These are phyloP conservation scores for Homarus americanus DNA, from an alignment of 1,140 invertebrate species.

Conservation along the genomic window DNA sequence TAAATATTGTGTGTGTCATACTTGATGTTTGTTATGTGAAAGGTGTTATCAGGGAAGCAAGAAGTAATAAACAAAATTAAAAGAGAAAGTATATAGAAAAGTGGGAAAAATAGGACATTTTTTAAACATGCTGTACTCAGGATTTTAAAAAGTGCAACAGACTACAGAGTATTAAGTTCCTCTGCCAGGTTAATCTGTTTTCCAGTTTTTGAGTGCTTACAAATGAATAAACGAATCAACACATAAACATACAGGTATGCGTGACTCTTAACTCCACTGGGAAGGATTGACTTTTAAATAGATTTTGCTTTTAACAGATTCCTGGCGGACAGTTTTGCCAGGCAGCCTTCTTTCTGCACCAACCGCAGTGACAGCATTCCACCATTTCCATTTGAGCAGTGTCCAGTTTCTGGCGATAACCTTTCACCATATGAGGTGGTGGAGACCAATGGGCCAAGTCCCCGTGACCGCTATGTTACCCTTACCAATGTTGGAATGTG, in stretches of 20 bases:
- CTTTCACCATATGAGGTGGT: slow-evolving; percentile 28
- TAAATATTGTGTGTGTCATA: no score
- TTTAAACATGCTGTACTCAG: no score
- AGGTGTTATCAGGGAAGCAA: no score
- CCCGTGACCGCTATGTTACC: slow-evolving; percentile 36
- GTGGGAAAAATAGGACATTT: no score
- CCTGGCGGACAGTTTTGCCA: neutral
- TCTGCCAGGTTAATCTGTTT: neutral
- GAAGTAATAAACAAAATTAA: no score
- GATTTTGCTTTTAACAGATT: slow-evolving; percentile 30
- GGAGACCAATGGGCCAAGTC: slow-evolving; percentile 20
- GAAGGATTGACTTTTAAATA: no score
- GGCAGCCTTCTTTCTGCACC: slow-evolving; percentile 50
- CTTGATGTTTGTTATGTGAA: no score
- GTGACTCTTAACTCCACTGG: neutral
- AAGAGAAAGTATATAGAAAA: no score
- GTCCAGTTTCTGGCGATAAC: neutral
- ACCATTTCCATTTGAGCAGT: slow-evolving; percentile 20
- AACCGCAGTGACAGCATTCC: slow-evolving; percentile 37
- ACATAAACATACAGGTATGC: neutral
- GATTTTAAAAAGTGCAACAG: no score
- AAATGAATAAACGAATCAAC: neutral
- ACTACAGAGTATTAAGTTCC: neutral
- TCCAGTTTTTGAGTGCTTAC: neutral
- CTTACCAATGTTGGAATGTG: slow-evolving; percentile 57